Percentiles rank a stretch among this genome's conserved stretches.
These are phyloP conservation scores for Neotoxoptera formosana DNA, from an alignment of 1,140 invertebrate species.

Conservation along the genomic window DNA sequence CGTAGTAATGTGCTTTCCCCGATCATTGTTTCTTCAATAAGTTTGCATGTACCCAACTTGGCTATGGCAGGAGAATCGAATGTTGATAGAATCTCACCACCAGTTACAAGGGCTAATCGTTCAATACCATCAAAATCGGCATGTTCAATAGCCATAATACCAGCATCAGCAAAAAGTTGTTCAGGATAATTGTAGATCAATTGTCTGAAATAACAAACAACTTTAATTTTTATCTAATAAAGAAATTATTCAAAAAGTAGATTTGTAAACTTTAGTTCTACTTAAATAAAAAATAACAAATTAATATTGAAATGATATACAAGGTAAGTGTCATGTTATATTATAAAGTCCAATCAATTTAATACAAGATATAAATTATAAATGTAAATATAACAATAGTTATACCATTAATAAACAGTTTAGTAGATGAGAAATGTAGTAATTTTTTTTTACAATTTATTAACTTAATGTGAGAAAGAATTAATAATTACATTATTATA, in stretches of 20 bases:
- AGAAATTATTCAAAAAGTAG: background rate
- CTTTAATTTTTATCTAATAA: background rate
- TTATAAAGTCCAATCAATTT: no score
- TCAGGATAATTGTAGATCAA: constrained; percentile 99
- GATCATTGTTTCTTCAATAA: constrained; percentile 98
- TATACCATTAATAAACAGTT: no score
- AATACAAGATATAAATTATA: no score
- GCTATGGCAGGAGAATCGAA: constrained; percentile 94
- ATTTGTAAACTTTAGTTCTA: background rate
- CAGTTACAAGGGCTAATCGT: constrained; percentile 93
- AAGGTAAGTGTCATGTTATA: no score
- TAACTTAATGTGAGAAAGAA: background rate
- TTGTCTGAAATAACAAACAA: constrained; percentile 72
- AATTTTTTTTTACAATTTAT: background rate
- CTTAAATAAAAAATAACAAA: background rate
- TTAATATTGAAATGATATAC: no score
- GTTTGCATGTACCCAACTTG: constrained; percentile 91
- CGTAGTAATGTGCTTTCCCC: constrained; percentile 96
- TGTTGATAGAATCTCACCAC: constrained; percentile 98
- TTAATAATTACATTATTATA: background rate
- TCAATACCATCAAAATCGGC: constrained; percentile 99
- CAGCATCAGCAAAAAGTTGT: constrained; percentile 97
- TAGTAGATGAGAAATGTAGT: background rate
- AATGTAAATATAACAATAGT: no score
- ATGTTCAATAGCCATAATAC: constrained; percentile 99